Percentiles rank a stretch among this genome's conserved stretches.
These are phyloP conservation scores for Onchidella celtica DNA, from an alignment of 2,888 invertebrate species.

Conservation along the genomic window DNA sequence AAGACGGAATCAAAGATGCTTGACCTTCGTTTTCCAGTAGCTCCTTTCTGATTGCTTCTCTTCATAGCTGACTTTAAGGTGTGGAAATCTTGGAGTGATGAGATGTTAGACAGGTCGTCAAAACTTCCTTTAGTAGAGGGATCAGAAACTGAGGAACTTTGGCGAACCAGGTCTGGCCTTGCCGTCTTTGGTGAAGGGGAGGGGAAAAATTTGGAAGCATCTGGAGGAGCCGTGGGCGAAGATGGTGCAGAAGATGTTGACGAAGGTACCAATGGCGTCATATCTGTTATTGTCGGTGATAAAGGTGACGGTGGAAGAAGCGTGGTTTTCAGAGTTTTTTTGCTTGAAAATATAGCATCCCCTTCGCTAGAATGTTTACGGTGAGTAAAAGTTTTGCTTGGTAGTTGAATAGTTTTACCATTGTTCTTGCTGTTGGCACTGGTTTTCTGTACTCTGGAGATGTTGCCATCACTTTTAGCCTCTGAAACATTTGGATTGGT, in stretches of 20 bases:
- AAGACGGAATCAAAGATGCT: slow-evolving; percentile 48
- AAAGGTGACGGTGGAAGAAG: neutral
- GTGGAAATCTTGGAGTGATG: slow-evolving; percentile 26
- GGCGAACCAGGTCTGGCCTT: no score
- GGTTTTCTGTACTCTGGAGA: neutral
- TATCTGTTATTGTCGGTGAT: neutral
- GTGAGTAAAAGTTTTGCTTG: no score
- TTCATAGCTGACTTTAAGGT: slow-evolving; percentile 43
- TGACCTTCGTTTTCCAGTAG: slow-evolving; percentile 16
- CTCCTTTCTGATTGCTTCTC: neutral
- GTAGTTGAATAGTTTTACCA: no score
- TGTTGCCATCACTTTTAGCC: no score
- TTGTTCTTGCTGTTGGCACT: neutral
- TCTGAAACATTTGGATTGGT: no score
- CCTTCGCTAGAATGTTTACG: no score
- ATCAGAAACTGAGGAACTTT: neutral
- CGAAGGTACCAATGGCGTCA: neutral
- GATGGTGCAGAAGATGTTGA: neutral
- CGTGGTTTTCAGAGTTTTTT: no score
- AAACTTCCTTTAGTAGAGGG: neutral
- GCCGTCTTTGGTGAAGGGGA: no score
- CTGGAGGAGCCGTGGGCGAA: neutral
- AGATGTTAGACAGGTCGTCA: neutral
- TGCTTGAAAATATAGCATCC: no score
- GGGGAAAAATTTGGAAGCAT: neutral